phyloP scores from a whole-genome alignment of 2,797 vertebrate species.

The Bradypus variegatus region DNA sequence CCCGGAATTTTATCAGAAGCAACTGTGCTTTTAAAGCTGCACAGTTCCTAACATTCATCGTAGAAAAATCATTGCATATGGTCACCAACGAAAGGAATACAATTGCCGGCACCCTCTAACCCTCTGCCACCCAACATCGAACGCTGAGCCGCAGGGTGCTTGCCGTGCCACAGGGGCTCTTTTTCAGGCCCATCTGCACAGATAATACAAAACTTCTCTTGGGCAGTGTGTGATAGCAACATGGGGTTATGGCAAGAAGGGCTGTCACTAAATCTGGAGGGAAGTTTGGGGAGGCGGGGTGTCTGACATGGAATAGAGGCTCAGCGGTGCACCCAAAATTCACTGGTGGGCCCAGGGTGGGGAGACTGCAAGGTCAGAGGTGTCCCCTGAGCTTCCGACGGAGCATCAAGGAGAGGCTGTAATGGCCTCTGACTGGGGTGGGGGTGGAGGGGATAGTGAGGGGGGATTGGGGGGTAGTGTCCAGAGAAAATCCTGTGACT shows the following conservation, averaged over 20 bases:
- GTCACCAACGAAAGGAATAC: not conserved
- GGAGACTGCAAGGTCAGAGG: not conserved
- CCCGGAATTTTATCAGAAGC: not conserved
- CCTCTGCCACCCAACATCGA: not conserved
- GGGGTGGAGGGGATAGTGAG: not conserved
- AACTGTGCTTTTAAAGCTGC: not conserved
- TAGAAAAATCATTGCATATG: not conserved
- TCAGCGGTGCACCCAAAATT: not conserved
- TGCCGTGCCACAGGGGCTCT: fast-evolving
- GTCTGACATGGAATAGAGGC: not conserved
- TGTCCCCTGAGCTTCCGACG: not conserved
- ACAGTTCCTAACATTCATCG: not conserved
- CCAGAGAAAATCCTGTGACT: not conserved
- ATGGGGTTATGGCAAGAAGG: not conserved
- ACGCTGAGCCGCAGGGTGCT: not conserved
- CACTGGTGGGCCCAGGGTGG: not conserved
- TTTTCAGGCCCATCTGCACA: not conserved
- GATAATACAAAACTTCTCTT: not conserved
- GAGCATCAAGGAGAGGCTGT: not conserved
- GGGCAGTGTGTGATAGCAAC: not conserved
- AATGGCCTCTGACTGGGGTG: not conserved
- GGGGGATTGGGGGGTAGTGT: too few species aligned
- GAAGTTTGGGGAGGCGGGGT: not conserved
- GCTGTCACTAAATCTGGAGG: not conserved
- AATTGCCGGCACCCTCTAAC: not conserved